phyloP scores from a whole-genome alignment of 2,797 vertebrate species.

The Ptychadena robeensis region DNA sequence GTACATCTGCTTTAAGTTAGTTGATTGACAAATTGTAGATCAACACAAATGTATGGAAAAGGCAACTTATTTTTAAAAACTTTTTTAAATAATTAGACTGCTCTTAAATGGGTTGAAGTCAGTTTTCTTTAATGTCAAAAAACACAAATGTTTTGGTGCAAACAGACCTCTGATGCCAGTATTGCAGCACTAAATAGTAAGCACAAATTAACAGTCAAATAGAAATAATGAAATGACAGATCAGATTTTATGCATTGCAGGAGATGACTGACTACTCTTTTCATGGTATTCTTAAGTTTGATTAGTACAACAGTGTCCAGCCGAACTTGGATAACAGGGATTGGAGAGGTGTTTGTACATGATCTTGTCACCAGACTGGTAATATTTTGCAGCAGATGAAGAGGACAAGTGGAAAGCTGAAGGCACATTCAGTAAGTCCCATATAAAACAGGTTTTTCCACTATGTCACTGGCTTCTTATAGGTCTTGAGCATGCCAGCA shows the following conservation, averaged over 20 bases:
- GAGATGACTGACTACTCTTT: too few species aligned
- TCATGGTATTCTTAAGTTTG: too few species aligned
- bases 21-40: too few species aligned
- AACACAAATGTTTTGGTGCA: neutral
- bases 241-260: neutral
- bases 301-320: neutral
- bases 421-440: slow-evolving; percentile 27
- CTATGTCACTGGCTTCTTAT: neutral
- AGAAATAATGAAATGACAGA: neutral
- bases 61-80: too few species aligned
- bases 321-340: neutral
- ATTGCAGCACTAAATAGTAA: neutral
- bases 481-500: too few species aligned
- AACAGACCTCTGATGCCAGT: neutral
- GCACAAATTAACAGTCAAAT: neutral
- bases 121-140: neutral
- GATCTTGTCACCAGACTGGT: neutral
- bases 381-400: neutral
- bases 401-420: neutral
- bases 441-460: neutral
- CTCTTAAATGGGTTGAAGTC: neutral
- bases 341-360: neutral
- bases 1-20: too few species aligned
- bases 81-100: neutral
- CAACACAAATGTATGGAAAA: too few species aligned